phyloP scores from a whole-genome alignment of 2,797 vertebrate species.

The Melanotaenia maccullochi region DNA sequence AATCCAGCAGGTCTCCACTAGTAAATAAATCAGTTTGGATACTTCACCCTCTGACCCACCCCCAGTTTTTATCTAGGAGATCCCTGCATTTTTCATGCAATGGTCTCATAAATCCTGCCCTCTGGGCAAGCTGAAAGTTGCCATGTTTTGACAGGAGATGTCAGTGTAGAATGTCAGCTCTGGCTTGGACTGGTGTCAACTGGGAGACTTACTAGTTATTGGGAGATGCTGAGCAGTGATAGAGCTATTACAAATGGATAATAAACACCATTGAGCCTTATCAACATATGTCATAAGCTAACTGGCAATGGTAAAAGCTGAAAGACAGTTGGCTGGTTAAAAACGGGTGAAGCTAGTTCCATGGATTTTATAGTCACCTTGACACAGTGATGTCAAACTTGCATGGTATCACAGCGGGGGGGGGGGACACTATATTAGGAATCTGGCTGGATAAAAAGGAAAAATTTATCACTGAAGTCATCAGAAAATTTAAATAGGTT shows the following conservation, averaged over 20 bases:
- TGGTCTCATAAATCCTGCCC: slow-evolving; percentile 76
- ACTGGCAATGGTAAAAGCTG: slow-evolving; percentile 16
- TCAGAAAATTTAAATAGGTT: not conserved
- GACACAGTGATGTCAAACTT: slow-evolving; percentile 71
- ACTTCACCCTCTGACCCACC: slow-evolving; percentile 82
- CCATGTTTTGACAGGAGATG: slow-evolving; percentile 73
- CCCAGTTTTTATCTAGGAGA: slow-evolving; percentile 80
- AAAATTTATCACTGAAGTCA: not conserved
- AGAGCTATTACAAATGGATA: slow-evolving; percentile 49
- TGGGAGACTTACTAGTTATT: slow-evolving; percentile 61
- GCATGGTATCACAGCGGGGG: slow-evolving; percentile 68
- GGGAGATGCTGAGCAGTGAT: slow-evolving; percentile 62
- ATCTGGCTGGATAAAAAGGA: not conserved
- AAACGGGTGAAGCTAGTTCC: slow-evolving; percentile 14
- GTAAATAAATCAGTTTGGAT: slow-evolving; percentile 82
- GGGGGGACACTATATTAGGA: not conserved
- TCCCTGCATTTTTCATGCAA: slow-evolving; percentile 75
- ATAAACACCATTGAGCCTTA: slow-evolving; percentile 52
- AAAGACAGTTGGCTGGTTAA: slow-evolving; percentile 36
- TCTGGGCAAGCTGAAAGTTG: slow-evolving; percentile 62
- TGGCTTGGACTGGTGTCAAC: slow-evolving; percentile 52
- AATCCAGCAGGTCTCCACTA: slow-evolving; percentile 72
- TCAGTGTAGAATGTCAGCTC: slow-evolving; percentile 69
- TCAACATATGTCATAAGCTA: slow-evolving; percentile 36
- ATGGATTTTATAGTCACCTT: not conserved